Evolutionary conservation across 2,797 vertebrate genomes (phyloP), one percentile per base, ranked within the genome.

Genomic region (Pitangus sulphuratus): DNA sequence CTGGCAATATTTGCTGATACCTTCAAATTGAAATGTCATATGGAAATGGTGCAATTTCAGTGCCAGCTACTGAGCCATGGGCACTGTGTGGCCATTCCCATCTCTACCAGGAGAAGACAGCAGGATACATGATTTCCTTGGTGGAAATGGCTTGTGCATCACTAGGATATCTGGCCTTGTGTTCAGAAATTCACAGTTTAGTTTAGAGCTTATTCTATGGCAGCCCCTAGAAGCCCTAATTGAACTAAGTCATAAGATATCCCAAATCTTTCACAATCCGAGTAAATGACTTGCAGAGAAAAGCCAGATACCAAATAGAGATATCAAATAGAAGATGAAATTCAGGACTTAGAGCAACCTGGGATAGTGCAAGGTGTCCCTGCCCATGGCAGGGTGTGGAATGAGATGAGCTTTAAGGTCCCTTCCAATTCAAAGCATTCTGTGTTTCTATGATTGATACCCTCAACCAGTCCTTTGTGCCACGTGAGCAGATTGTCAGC

Each of bases 121-220:
- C 13, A 51, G 53, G n/a, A 50, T 2, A 3, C 17, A 2, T 14
- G 22, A 62, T 42, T 79, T 61, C 37, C 69, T 72, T 24, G 68
- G 45, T 31, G 5, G 8, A 15, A 40, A 37, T 20, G 71, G 25
- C 15, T 54, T 13, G 15, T 50, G 12, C 15, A 40, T 3, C 51
- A 10, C 44, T 22, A 48, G 45, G 11, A 33, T 21, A 12, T 6
- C 19, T n/a, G 22, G 16, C 13, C 39, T 31, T 2, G 25, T 4
- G n/a, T 19, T 50, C 2, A 37, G 21, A 21, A 40, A 26, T 24
- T 13, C 40, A 31, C 37, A 45, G 44, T 57, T 69, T 5, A 22
- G 8, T 7, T 85, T 39, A 30, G 15, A 72, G 2, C 11, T 44
- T 42, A 1, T 3, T 16, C 16, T n/a, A 1, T 0, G 0, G 11